Evolutionary conservation across 2,113 vertebrate genomes (phyloP).

Genomic region (Myrmophylax atrothorax): DNA sequence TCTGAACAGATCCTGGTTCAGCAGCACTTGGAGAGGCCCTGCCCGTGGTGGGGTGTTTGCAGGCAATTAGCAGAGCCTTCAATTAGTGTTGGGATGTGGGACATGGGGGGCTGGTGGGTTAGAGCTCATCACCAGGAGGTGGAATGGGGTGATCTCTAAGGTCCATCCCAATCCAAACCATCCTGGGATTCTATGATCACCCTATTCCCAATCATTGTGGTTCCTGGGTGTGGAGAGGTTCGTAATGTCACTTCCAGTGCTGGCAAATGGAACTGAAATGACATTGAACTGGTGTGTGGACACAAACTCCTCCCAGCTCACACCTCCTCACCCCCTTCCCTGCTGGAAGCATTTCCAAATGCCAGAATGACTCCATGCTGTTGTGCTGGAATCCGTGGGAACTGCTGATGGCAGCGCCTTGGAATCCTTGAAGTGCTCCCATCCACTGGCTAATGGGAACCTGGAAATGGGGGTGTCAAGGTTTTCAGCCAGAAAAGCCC

Average conservation of each 20-base stretch:
- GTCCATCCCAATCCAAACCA: neutral
- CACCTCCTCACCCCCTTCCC: neutral
- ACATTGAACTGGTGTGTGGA: rapidly evolving
- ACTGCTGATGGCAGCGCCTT: neutral
- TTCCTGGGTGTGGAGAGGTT: neutral
- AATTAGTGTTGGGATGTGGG: neutral
- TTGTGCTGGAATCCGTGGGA: neutral
- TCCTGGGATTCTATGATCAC: neutral
- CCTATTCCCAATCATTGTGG: rapidly evolving
- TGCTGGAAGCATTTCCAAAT: neutral
- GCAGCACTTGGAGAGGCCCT: neutral
- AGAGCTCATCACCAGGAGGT: neutral
- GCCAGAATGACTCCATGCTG: rapidly evolving
- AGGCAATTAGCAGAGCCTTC: neutral
- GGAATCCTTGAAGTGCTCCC: neutral
- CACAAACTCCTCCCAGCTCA: rapidly evolving
- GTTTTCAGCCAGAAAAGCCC: neutral
- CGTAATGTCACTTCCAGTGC: rapidly evolving
- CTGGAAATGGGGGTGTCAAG: neutral
- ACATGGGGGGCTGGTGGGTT: neutral
- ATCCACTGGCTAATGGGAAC: rapidly evolving
- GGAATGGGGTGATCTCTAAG: neutral
- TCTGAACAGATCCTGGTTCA: neutral
- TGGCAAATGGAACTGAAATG: neutral
- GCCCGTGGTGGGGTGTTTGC: rapidly evolving